Evolutionary conservation across 2,113 vertebrate species (phyloP), one percentile per base, ranked within the genome.

Genomic region (Craseonycteris thonglongyai): DNA sequence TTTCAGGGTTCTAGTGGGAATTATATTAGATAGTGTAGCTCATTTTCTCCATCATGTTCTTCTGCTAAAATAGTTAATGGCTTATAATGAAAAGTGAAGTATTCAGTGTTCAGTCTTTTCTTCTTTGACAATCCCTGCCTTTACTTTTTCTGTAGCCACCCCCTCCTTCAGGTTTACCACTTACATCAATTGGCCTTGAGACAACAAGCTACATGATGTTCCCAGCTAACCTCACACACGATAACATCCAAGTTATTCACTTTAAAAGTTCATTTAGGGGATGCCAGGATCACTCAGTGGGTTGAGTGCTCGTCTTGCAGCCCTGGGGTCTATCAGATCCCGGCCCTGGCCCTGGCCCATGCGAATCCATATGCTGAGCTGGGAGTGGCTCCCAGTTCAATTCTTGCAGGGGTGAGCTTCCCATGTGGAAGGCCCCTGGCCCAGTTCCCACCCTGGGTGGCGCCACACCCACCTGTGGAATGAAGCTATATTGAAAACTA

Each of bases 261-360:
- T 79, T 85, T 40, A 38, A 84, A 89, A 68, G 21, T 69, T 75
- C n/a, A 21, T 68, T 79, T 58, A 85, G 45, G n/a, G n/a, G n/a
- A n/a, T n/a, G n/a, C n/a, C n/a, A n/a, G n/a, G n/a, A n/a, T n/a
- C n/a, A n/a, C n/a, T n/a, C n/a, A n/a, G n/a, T n/a, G n/a, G n/a
- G n/a, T n/a, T n/a, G n/a, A n/a, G n/a, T n/a, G n/a, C n/a, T n/a
- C n/a, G n/a, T n/a, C n/a, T n/a, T n/a, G n/a, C n/a, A n/a, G n/a
- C n/a, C n/a, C n/a, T n/a, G n/a, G n/a, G n/a, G n/a, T n/a, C n/a
- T n/a, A n/a, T n/a, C n/a, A n/a, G n/a, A n/a, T n/a, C n/a, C n/a
- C n/a, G n/a, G n/a, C n/a, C n/a, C n/a, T n/a, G n/a, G n/a, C n/a
- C n/a, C n/a, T n/a, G n/a, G n/a, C n/a, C n/a, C n/a, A n/a, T n/a